These are phyloP conservation scores for Ptilonorhynchus violaceus DNA, from an alignment of 2,113 vertebrate genomes.

Conservation along the genomic window DNA sequence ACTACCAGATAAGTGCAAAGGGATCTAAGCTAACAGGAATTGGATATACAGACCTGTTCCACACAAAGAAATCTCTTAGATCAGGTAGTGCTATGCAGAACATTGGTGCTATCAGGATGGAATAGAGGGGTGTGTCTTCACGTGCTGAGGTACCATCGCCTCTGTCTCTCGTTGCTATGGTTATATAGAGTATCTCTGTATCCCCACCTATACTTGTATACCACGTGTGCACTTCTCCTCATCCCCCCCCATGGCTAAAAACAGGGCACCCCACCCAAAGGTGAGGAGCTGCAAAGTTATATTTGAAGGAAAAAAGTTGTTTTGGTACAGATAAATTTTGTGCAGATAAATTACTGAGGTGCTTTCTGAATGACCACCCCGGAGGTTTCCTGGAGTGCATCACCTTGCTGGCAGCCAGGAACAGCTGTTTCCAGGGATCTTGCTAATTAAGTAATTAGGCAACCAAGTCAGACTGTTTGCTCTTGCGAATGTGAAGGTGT, in stretches of 20 bases:
- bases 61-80: neutral
- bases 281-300: neutral
- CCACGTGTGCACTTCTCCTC: neutral
- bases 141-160: neutral
- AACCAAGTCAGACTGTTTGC: neutral
- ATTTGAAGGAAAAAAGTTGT: neutral
- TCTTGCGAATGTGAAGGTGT: neutral
- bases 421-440: neutral
- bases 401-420: neutral
- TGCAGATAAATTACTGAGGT: neutral
- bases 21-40: neutral
- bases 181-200: neutral
- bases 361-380: neutral
- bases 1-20: neutral
- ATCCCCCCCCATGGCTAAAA: accelerated
- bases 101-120: neutral
- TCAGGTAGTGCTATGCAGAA: neutral
- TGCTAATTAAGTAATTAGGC: slow-evolving; percentile 1
- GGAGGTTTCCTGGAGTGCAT: neutral
- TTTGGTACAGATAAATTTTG: neutral
- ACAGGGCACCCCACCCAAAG: neutral
- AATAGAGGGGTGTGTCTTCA: neutral
- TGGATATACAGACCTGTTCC: neutral
- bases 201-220: neutral
- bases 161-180: neutral